Conservation (phyloP, 2,797 vertebrate species). For the Chromobotia macracanthus region DNA sequence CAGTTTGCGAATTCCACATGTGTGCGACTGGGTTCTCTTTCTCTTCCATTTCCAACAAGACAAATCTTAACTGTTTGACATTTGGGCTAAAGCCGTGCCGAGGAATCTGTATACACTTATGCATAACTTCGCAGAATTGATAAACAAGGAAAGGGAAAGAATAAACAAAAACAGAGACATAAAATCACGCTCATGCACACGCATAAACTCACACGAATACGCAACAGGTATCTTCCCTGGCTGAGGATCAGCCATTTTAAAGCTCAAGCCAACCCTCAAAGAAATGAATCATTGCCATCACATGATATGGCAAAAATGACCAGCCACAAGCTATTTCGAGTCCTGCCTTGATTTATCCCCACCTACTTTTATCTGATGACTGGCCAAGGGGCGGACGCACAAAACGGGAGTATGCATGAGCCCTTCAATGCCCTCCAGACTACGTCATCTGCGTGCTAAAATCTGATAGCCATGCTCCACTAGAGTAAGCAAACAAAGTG, state of each 20-base stretch:
- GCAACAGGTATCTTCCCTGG: conserved; percentile 33
- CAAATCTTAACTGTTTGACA: conserved; percentile 42
- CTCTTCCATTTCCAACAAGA: conserved; percentile 14
- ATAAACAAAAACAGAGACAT: conserved; percentile 32
- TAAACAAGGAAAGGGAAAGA: conserved; percentile 35
- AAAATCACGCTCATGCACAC: conserved; percentile 18
- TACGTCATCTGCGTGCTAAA: conserved; percentile 14
- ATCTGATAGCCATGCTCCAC: conserved; percentile 37
- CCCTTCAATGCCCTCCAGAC: conserved; percentile 21
- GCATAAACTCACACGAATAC: conserved; percentile 20
- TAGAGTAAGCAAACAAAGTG: background rate
- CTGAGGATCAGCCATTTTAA: conserved; percentile 47
- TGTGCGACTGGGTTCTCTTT: background rate
- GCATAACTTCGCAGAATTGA: conserved; percentile 20
- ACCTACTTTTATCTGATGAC: conserved; percentile 29
- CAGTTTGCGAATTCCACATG: conserved; percentile 13
- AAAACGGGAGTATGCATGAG: conserved; percentile 11
- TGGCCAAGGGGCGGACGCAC: conserved; percentile 28
- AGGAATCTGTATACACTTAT: conserved; percentile 36
- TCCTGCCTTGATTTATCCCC: conserved; percentile 34
- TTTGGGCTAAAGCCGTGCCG: background rate
- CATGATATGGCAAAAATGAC: conserved; percentile 34
- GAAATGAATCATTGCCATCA: conserved; percentile 46
- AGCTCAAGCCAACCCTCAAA: conserved; percentile 39
- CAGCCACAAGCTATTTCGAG: conserved; percentile 46